Evolutionary conservation across 2,797 vertebrate species (phyloP).

Genomic region (Sebastes taczanowskii): DNA sequence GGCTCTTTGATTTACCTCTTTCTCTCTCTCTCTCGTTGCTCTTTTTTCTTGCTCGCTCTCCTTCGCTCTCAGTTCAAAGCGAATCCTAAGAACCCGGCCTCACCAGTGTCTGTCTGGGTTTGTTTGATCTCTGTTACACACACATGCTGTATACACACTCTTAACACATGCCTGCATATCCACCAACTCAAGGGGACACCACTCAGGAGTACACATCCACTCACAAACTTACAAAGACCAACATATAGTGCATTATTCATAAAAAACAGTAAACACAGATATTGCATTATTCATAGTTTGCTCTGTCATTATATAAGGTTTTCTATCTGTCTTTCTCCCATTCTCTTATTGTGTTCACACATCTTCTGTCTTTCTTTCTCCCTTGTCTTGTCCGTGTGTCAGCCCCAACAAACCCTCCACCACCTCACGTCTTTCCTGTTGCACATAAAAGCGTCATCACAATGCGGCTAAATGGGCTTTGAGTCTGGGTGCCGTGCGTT

Average conservation of each 20-base stretch:
- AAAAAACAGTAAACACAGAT: conserved; percentile 36
- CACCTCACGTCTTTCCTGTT: not conserved
- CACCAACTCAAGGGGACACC: conserved; percentile 6
- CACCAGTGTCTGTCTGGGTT: conserved; percentile 33
- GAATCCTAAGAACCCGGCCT: conserved; percentile 35
- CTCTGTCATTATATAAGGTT: conserved; percentile 53
- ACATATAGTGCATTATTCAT: conserved; percentile 53
- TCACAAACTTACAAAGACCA: not conserved
- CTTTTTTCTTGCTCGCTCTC: not conserved
- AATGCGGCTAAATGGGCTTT: not conserved
- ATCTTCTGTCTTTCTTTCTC: not conserved
- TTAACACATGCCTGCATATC: conserved; percentile 24
- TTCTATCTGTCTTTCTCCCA: conserved; percentile 1
- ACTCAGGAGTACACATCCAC: not conserved
- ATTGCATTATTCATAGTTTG: conserved; percentile 60
- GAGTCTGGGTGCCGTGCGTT: not conserved
- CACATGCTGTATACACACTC: not conserved
- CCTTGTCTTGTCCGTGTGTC: not conserved
- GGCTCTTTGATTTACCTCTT: conserved; percentile 43
- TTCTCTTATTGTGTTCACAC: not conserved
- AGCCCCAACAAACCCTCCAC: not conserved
- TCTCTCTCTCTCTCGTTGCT: not conserved
- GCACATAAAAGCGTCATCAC: conserved; percentile 3
- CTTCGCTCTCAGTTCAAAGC: conserved; percentile 57
- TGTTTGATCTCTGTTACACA: conserved; percentile 54